Evolutionary conservation across 2,888 invertebrate genomes (phyloP).

Genomic region (Lamellibrachia satsuma): DNA sequence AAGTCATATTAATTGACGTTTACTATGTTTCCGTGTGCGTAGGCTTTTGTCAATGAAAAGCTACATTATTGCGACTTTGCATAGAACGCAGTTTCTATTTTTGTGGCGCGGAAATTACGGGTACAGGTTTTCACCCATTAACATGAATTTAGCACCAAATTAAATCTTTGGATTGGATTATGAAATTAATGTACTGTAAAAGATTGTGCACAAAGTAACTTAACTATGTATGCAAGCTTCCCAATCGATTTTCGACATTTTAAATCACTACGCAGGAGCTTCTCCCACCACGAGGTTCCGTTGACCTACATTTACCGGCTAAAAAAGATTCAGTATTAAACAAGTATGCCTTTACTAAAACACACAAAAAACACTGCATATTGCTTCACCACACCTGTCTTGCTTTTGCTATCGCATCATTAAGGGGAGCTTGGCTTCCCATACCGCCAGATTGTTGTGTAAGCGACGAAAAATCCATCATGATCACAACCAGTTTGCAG

Average conservation of each 20-base stretch:
- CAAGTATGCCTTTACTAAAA: not conserved
- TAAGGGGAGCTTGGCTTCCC: slow-evolving; percentile 13
- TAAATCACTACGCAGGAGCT: not conserved
- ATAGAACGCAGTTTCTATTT: not conserved
- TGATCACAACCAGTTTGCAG: not conserved
- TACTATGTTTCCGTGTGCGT: not conserved
- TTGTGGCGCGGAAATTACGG: slow-evolving; percentile 1
- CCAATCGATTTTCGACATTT: not conserved
- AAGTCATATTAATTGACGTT: not conserved
- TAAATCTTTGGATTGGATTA: not conserved
- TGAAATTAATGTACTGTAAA: not conserved
- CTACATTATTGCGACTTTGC: not conserved
- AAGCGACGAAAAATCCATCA: slow-evolving; percentile 17
- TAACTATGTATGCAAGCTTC: not conserved
- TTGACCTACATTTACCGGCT: not conserved
- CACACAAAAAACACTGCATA: not conserved
- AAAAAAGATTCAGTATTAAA: not conserved
- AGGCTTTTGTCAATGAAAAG: no score
- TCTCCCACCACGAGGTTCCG: slow-evolving; percentile 17
- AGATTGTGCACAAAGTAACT: not conserved
- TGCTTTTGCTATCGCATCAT: slow-evolving; percentile 17
- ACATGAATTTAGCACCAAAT: not conserved
- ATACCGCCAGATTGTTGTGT: slow-evolving; percentile 11
- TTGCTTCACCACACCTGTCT: slow-evolving; percentile 17
- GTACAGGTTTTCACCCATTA: not conserved